Evolutionary conservation across 30 jellyfish, hydroid and myxozoan genomes (phyloP), one percentile per base, ranked within the genome.

Genomic region (Hydractinia symbiolongicarpus): DNA sequence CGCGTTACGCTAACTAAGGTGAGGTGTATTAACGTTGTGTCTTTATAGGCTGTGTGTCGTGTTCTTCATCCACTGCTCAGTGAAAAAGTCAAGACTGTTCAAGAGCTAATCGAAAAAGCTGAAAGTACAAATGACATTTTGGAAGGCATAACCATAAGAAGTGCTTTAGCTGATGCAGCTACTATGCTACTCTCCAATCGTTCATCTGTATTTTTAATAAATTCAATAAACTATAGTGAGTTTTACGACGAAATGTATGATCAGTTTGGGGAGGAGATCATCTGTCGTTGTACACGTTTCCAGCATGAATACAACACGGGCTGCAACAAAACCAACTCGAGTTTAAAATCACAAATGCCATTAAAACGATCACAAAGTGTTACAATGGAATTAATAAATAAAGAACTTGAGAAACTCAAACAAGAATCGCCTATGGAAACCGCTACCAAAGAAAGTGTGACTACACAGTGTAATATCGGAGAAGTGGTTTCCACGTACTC

Each of bases 41-140:
- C 67, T 21, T 17, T 64, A 8, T 58, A 86, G 95, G 85, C 83
- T 30, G 64, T 86, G 9, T 84, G 79, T 60, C 95, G 74, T 53
- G 79, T 86, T 58, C 78, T 70, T 9, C 79, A 56, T 55, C 95
- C 95, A 5, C 53, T 66, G 60, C 30, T 86, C 67, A 52, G 58
- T 11, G 69, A 77, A 20, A 86, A 77, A 80, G 17, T 76, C 54
- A 58, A 67, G 67, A 54, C 79, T 56, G 20, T 86, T 53, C 67
- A 44, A 52, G 86, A 72, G 14, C 8, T 54, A 8, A 50, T 77
- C 77, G 76, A 54, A 21, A 71, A 5, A 54, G 40, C 86, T 11
- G 73, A 71, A 50, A 81, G 76, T 30, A 75, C 76, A 8, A 55
- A 58, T 30, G 77, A 60, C 14, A 50, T 73, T 4, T 16, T 68